These are phyloP conservation scores for Drosophila nr. perissopoda DNA, from an alignment of 2,888 invertebrate genomes.

Conservation along the genomic window DNA sequence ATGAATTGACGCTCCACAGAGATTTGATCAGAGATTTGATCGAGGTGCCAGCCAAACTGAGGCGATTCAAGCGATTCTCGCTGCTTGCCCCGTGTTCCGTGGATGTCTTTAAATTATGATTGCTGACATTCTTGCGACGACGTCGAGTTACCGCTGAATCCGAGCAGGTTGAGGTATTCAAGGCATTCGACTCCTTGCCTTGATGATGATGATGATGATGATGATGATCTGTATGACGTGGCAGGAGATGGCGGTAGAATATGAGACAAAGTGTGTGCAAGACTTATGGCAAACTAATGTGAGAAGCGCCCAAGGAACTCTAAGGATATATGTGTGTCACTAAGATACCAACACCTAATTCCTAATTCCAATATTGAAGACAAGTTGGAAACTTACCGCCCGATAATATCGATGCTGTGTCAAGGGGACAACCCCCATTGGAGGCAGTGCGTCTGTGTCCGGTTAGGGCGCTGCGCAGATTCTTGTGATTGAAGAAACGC, in stretches of 20 bases:
- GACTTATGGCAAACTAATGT: slow-evolving; percentile 9
- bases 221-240: slow-evolving; percentile 38
- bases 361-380: not conserved
- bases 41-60: slow-evolving; percentile 84
- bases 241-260: slow-evolving; percentile 8
- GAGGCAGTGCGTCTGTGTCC: slow-evolving; percentile 84
- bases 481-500: slow-evolving; percentile 92
- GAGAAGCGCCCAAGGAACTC: slow-evolving; percentile 1
- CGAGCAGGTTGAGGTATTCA: slow-evolving; percentile 84
- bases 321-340: not conserved
- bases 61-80: slow-evolving; percentile 83
- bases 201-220: slow-evolving; percentile 39
- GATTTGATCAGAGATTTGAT: slow-evolving; percentile 91
- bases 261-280: slow-evolving; percentile 24
- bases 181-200: slow-evolving; percentile 81
- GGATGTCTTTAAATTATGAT: slow-evolving; percentile 73
- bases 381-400: slow-evolving; percentile 73
- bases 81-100: slow-evolving; percentile 76
- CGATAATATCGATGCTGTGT: slow-evolving; percentile 82
- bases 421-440: slow-evolving; percentile 85
- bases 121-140: slow-evolving; percentile 83
- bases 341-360: slow-evolving; percentile 26
- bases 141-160: slow-evolving; percentile 84
- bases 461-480: slow-evolving; percentile 91
- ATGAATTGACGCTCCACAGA: slow-evolving; percentile 91